Evolutionary conservation across 2,113 vertebrate species (phyloP), one percentile per base, ranked within the genome.

Genomic region (Urocitellus parryii): DNA sequence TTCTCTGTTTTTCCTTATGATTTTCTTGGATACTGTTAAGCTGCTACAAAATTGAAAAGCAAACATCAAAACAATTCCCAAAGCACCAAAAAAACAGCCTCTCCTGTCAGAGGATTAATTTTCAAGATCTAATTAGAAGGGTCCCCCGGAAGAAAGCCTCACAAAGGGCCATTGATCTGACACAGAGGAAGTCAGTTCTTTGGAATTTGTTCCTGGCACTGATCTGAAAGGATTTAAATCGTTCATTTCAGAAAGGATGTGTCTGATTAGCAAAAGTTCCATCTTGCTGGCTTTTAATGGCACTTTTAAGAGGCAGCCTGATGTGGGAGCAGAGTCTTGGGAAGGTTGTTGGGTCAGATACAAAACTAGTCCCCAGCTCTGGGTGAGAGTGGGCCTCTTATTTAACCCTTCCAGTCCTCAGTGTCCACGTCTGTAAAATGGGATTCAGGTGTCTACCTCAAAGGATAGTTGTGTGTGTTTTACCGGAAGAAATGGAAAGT

Each of bases 141-240:
- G 20, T 56, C 13, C 73, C 91, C 25, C 0, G 0, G 80, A 85
- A 88, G 45, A 90, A 78, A 85, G 77, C 42, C 24, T n/a, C 81
- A 96, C 82, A 96, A 85, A 92, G 82, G 78, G 13, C 42, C 80
- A 89, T 91, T 97, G 96, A 94, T 79, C 63, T 4, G 61, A 83
- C 78, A 56, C 29, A 29, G 72, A 74, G 83, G 24, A 90, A 90
- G 89, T 91, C 91, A 73, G 74, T 20, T 65, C 89, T 92, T 42
- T 95, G 95, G 81, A 93, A 90, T 76, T 72, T 87, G 68, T 70
- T 88, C 45, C 91, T 65, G 70, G 92, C n/a, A 22, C 77, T 88
- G 22, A 48, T 87, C 53, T 34, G 61, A 96, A 94, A 94, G 56
- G 70, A 93, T 78, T 89, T 76, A 79, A 95, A 53, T 83, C 25